Base-by-base conservation (phyloP, 2,113 vertebrate genomes). In the Orcinus orca region DNA sequence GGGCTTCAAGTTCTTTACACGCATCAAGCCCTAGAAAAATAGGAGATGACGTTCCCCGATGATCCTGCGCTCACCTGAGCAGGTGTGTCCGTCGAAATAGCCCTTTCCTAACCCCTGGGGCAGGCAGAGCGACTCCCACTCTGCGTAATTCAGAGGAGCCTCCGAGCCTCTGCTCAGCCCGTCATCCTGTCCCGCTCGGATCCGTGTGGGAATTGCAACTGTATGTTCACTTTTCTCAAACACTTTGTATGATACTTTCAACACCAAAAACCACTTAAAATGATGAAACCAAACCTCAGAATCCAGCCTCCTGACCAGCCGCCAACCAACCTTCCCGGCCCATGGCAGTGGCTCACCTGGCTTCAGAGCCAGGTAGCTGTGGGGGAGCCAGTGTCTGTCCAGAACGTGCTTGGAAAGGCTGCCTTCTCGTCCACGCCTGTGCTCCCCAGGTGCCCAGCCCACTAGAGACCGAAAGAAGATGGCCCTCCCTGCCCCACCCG, bases 291-390 rank as follows among this genome's bases (percentile, higher is more conserved):
- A 50, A 68, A 77, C 62, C 74, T 85, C 38, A 14, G 36, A 33
- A 62, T 21, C 38, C 44, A 4, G 41, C 21, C 63, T 31, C 18
- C 67, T 73, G 0, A 1, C 2, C 3, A 44, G 79, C 70, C 44
- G 53, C 10, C 31, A 21, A 6, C 81, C 41, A 55, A 13, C 50
- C 50, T 5, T 3, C 6, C 2, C 5, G 0, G 29, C 80, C 74
- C 11, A 2, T 1, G 21, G n/a, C 11, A 41, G 23, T 12, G 23
- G 13, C 12, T 20, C 14, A 0, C 0, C 29, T 0, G 0, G 23
- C 50, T 15, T 38, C 84, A 14, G 15, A 1, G 8, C 21, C 50
- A 12, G 15, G 17, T 9, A 1, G 41, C 58, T 18, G 0, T 0
- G 6, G 21, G 23, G 36, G 18, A 44, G 82, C 25, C 33, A 1